Evolutionary conservation across 2,888 invertebrate species (phyloP).

Genomic region (Phlogophora meticulosa): DNA sequence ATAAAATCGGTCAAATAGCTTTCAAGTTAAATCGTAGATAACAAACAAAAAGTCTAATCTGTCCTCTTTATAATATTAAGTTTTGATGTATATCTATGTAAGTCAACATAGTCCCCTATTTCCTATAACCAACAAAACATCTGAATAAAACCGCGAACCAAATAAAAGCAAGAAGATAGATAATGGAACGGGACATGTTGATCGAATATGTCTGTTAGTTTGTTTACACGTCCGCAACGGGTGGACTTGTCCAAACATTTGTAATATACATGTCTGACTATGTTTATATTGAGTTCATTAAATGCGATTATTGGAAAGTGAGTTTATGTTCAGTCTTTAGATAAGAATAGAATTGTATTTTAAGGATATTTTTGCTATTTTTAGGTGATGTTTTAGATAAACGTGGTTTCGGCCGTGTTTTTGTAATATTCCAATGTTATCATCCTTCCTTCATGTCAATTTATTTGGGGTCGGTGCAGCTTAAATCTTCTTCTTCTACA

Average conservation of each 20-base stretch:
- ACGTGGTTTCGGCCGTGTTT: not conserved
- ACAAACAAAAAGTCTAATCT: too few species aligned
- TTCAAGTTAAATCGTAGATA: too few species aligned
- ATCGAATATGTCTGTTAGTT: constrained; percentile 52
- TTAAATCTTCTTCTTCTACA: too few species aligned
- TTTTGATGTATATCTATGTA: too few species aligned
- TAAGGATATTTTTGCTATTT: not conserved
- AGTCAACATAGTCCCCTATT: constrained; percentile 8
- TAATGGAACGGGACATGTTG: constrained; percentile 59
- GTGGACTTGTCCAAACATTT: constrained; percentile 58
- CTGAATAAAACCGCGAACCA: constrained; percentile 33
- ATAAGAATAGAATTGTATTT: constrained; percentile 20
- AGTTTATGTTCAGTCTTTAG: constrained; percentile 14
- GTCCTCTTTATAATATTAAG: too few species aligned
- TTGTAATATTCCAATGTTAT: too few species aligned
- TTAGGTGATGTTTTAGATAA: not conserved
- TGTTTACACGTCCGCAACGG: constrained; percentile 52
- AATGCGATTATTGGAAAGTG: constrained; percentile 53
- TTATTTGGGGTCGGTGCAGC: too few species aligned
- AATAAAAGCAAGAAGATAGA: constrained; percentile 38
- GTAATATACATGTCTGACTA: constrained; percentile 53
- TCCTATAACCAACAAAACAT: constrained; percentile 1
- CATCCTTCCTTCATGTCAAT: too few species aligned
- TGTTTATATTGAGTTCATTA: constrained; percentile 52
- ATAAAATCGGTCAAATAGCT: too few species aligned